Evolutionary conservation across 2,797 vertebrate species (phyloP), one percentile per base, ranked within the genome.

Genomic region (Agapornis canus): DNA sequence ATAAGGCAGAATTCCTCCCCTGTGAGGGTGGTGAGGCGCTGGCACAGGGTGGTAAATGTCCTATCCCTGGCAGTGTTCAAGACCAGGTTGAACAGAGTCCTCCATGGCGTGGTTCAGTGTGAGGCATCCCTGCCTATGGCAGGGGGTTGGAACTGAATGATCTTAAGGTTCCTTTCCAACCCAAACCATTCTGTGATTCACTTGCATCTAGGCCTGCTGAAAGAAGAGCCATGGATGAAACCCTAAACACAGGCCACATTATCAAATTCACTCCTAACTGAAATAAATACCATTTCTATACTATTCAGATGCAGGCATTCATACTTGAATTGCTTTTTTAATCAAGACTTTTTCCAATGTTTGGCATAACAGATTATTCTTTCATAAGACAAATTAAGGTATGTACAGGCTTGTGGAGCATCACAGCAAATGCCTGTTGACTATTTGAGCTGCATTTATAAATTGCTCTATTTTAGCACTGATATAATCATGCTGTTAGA

Each of bases 311-410:
- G 52, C 35, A 88, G 49, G 27, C 77, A 16, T 56, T 82, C 59
- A 32, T 54, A 70, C 26, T 78, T 60, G 48, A 10, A 6, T 51
- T 82, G 60, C 72, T 45, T 86, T 84, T 83, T 73, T 22, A 73
- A 91, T 64, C 72, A 86, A 81, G 43, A 27, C 35, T 59, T 19
- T 66, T 76, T 56, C 75, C 76, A 80, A 48, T 65, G 3, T 82
- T 73, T 23, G 45, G 78, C 76, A 81, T 26, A 21, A 56, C 23
- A 61, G 72, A 81, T 94, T 65, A 52, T 35, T 66, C 75, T 63
- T 47, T 49, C 84, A 47, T 72, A 85, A 81, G 40, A 84, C 31
- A 59, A 83, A 91, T 83, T 37, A 66, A 57, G 59, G 52, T 39
- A 35, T 21, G n/a, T 13, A 19, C 56, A 63, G 49, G 1, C 25